Base-by-base conservation (phyloP, 2,888 invertebrate species). In the Dexiosoma caninum region DNA sequence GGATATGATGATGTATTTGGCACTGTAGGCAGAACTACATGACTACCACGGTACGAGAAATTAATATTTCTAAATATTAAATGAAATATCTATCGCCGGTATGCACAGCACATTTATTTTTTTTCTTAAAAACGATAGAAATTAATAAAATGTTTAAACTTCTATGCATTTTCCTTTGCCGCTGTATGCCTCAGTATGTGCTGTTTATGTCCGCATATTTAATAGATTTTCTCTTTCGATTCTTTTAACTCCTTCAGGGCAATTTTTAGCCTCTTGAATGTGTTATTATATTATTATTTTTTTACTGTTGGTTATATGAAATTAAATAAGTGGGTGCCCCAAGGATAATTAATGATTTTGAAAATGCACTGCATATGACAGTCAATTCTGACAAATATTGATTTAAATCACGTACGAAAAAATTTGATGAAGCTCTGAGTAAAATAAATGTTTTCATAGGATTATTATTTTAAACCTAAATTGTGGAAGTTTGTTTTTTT, bases 281-380 rank as follows among this genome's bases (percentile, higher is more conserved):
- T 44, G 16, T 40, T 35, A 21, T 30, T n/a, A 8, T 53, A 2
- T 44, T 16, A n/a, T 32, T 10, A n/a, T 60, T 60, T 60, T n/a
- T 51, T 27, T 14, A 14, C n/a, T n/a, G n/a, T 35, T 32, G 42
- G 53, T 72, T 72, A 72, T 62, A 30, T 62, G 19, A 53, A 71
- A 72, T 72, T 53, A 62, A 72, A 72, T 53, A 62, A 72, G 62
- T 44, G 42, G 8, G 62, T 44, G 42, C 9, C 72, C 53, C 9
- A 16, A 44, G 35, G 53, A 23, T 9, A 72, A 44, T 32, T 51
- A 72, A 62, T 42, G 35, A 71, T 71, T 49, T 70, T 40, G 27
- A 57, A 51, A 71, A 14, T 9, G 5, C 14, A 72, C 14, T 42
- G 35, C 8, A 72, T 35, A 51, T 49, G 40, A 9, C 49, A 19